phyloP scores from a whole-genome alignment of 2,797 vertebrate species.

The Otolemur crassicaudatus region DNA sequence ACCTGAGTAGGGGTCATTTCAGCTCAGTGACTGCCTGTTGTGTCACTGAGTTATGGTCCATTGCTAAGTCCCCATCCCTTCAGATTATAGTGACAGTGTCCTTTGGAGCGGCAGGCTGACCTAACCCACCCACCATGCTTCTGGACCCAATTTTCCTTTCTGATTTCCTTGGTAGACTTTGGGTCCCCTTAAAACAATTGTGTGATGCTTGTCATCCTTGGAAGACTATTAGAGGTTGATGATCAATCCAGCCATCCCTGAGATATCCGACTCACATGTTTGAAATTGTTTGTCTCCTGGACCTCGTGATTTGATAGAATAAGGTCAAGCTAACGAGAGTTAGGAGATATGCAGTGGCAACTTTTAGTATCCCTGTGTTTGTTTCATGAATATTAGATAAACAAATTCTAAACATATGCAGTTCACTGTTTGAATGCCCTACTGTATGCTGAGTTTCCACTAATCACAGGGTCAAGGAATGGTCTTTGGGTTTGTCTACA shows the following conservation, averaged over 20 bases:
- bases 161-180: constrained; percentile 48
- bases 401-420: constrained; percentile 3
- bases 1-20: constrained; percentile 17
- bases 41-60: constrained; percentile 38
- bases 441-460: neutral
- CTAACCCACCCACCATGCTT: constrained; percentile 46
- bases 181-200: constrained; percentile 51
- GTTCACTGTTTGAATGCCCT: neutral
- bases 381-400: neutral
- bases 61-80: constrained; percentile 37
- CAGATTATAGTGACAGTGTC: constrained; percentile 7
- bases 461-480: neutral
- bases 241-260: constrained; percentile 3
- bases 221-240: constrained; percentile 35
- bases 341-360: neutral
- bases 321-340: constrained; percentile 38
- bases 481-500: neutral
- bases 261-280: constrained; percentile 44
- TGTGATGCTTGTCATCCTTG: constrained; percentile 38
- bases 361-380: neutral
- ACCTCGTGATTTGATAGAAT: neutral
- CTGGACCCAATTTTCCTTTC: constrained; percentile 59
- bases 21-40: neutral
- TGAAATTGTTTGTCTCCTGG: constrained; percentile 44
- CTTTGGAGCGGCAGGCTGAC: constrained; percentile 30